Percentiles rank a stretch among this genome's conserved stretches.
phyloP scores from a whole-genome alignment of 2,113 vertebrate species.

The Merops nubicus region DNA sequence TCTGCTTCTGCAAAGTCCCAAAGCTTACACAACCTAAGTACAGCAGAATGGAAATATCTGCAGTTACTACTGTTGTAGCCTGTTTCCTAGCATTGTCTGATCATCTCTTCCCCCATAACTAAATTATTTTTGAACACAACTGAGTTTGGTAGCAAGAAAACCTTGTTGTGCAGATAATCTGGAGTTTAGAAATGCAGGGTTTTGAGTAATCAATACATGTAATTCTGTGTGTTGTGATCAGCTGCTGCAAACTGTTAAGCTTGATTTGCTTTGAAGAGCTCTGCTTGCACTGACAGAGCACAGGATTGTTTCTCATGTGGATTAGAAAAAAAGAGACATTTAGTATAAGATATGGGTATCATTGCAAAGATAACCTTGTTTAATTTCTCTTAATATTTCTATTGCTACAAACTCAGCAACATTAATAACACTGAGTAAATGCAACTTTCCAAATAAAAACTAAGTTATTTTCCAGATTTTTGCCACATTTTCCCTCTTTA shows the following conservation, averaged over 20 bases:
- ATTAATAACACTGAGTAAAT: constrained; percentile 61
- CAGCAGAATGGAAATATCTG: not conserved
- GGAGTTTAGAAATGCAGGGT: constrained; percentile 38
- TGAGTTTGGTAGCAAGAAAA: constrained; percentile 5
- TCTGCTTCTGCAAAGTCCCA: not conserved
- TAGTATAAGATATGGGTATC: constrained; percentile 67
- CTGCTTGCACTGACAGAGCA: constrained; percentile 58
- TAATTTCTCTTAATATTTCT: constrained; percentile 73
- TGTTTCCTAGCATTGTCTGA: not conserved
- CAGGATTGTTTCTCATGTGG: constrained; percentile 68
- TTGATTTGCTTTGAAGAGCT: constrained; percentile 72
- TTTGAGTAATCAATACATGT: constrained; percentile 59
- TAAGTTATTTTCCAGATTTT: constrained; percentile 5
- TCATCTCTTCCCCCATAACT: not conserved
- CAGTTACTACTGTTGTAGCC: not conserved
- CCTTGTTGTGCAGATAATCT: not conserved
- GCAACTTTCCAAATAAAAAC: constrained; percentile 14
- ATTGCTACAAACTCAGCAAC: constrained; percentile 63
- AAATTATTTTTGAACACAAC: constrained; percentile 37
- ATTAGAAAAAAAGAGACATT: constrained; percentile 66
- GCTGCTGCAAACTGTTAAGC: constrained; percentile 58
- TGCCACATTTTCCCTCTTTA: constrained; percentile 29
- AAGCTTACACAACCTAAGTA: not conserved
- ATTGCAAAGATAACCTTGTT: constrained; percentile 61
- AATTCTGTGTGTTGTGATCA: constrained; percentile 66